These are phyloP conservation scores for Heliconius eleuchia DNA, from an alignment of 1,140 invertebrate genomes.

Conservation along the genomic window DNA sequence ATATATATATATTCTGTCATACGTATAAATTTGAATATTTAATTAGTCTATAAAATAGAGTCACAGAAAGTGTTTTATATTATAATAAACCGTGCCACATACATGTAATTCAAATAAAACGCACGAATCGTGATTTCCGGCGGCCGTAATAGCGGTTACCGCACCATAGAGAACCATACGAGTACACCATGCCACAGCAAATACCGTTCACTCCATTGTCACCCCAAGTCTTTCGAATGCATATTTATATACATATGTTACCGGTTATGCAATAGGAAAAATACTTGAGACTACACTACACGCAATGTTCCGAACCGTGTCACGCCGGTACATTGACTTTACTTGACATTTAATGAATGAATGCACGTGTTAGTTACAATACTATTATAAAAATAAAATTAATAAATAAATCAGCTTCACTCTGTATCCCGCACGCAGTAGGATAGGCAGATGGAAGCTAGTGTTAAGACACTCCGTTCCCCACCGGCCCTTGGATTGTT, in stretches of 20 bases:
- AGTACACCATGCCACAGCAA: slow-evolving; percentile 26
- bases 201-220: slow-evolving; percentile 40
- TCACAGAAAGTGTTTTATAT: slow-evolving; percentile 39
- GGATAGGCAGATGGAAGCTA: no score
- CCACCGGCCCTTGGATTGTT: no score
- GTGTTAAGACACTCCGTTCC: no score
- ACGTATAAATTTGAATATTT: background rate
- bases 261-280: slow-evolving; percentile 48
- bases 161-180: slow-evolving; percentile 47
- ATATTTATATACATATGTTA: slow-evolving; percentile 43
- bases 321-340: slow-evolving; percentile 45
- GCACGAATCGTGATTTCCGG: slow-evolving; percentile 65
- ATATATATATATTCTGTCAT: background rate
- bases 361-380: slow-evolving; percentile 31
- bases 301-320: slow-evolving; percentile 46
- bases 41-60: slow-evolving; percentile 16
- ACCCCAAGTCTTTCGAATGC: slow-evolving; percentile 26
- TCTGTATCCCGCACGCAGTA: no score
- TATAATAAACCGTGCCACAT: slow-evolving; percentile 38
- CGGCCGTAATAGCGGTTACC: slow-evolving; percentile 49
- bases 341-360: slow-evolving; percentile 49
- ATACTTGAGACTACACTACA: slow-evolving; percentile 46
- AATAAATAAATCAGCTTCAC: no score
- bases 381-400: background rate
- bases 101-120: slow-evolving; percentile 37